Evolutionary conservation across 2,888 invertebrate species (phyloP), one percentile per base, ranked within the genome.

Genomic region (Harpalus rufipes): DNA sequence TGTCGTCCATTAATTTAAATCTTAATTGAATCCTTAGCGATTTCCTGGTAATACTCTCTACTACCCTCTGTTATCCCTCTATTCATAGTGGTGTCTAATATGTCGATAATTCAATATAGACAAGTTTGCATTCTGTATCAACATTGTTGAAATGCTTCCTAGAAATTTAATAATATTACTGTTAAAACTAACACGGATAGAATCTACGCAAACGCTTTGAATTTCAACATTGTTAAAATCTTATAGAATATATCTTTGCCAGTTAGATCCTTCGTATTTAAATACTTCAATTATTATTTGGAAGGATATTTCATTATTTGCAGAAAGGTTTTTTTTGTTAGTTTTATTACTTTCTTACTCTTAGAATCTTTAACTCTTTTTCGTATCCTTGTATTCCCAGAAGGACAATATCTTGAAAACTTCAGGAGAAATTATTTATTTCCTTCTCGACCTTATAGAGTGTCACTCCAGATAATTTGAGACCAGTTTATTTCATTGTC

Each of bases 21-120:
- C n/a, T n/a, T n/a, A n/a, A n/a, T n/a, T n/a, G n/a, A n/a, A n/a
- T n/a, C n/a, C n/a, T n/a, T n/a, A n/a, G n/a, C n/a, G n/a, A n/a
- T n/a, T n/a, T n/a, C n/a, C n/a, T n/a, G n/a, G n/a, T n/a, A n/a
- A n/a, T 32, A 32, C 6, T 32, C 32, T 14, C 4, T 7, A 6
- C 21, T 21, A 10, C 21, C 32, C n/a, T 32, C 32, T 39, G 32
- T 39, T 65, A 32, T 65, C 65, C 65, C 25, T 32, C n/a, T 32
- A 65, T 65, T 65, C 65, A 65, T 65, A n/a, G 65, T 65, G n/a
- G 39, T 32, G 39, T 1, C n/a, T 8, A 65, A 65, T 39, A 65
- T 12, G 65, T 65, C 65, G 65, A 65, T 65, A 65, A 65, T 65
- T 65, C 32, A 65, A 65, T 65, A 65, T 65, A 65, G 39, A 65